phyloP scores from a whole-genome alignment of 2,888 invertebrate species.

The Catocala fraxini region DNA sequence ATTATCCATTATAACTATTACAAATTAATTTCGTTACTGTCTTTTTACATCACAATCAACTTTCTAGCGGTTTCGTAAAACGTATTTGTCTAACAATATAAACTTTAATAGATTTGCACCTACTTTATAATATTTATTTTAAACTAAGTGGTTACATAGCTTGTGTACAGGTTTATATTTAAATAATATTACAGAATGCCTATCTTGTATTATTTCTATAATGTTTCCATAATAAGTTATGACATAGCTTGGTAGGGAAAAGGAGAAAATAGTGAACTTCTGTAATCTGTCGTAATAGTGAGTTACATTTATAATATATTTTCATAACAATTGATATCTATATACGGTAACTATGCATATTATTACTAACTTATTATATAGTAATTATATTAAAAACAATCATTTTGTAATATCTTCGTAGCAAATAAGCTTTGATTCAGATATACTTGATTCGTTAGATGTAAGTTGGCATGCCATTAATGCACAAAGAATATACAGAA shows the following conservation, averaged over 20 bases:
- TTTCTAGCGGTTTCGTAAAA: constrained; percentile 38
- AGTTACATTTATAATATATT: constrained; percentile 30
- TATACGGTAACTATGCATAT: constrained; percentile 46
- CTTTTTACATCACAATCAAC: constrained; percentile 49
- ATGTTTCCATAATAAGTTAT: constrained; percentile 34
- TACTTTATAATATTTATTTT: constrained; percentile 2
- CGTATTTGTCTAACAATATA: constrained; percentile 12
- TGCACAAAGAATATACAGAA: constrained; percentile 10
- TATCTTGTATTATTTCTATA: constrained; percentile 22
- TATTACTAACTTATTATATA: constrained; percentile 38
- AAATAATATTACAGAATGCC: constrained; percentile 16
- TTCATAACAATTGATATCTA: constrained; percentile 53
- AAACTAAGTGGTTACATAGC: constrained; percentile 18
- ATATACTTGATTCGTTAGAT: constrained; percentile 21
- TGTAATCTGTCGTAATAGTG: constrained; percentile 20
- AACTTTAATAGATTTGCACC: not conserved
- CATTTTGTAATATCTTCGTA: constrained; percentile 20
- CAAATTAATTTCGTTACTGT: constrained; percentile 40
- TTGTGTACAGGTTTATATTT: constrained; percentile 8
- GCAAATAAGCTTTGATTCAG: constrained; percentile 18
- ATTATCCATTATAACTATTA: constrained; percentile 54
- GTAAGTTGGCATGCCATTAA: constrained; percentile 19
- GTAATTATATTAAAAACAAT: constrained; percentile 48
- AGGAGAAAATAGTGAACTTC: constrained; percentile 31
- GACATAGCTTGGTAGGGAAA: constrained; percentile 34